phyloP scores from a whole-genome alignment of 1,140 invertebrate species.

The Dendrolimus punctatus region DNA sequence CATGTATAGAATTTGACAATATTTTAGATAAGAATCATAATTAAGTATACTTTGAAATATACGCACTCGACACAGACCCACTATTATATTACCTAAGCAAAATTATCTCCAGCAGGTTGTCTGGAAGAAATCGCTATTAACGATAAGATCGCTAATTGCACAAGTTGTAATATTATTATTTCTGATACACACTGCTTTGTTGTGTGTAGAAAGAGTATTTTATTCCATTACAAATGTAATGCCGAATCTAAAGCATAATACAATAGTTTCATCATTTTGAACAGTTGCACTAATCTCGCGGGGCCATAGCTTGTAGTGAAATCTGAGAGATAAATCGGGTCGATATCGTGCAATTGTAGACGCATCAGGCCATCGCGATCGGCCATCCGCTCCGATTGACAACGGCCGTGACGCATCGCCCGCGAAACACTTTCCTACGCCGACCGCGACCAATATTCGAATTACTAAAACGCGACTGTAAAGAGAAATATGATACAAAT shows the following conservation, averaged over 20 bases:
- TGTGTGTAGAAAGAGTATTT: no score
- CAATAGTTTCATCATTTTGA: constrained; percentile 13
- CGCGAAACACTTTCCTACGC: constrained; percentile 27
- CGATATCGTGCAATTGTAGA: constrained; percentile 50
- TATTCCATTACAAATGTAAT: no score
- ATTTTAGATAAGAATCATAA: no score
- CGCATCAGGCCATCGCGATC: constrained; percentile 32
- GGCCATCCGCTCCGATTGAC: constrained; percentile 52
- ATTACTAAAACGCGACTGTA: constrained; percentile 28
- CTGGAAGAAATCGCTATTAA: no score
- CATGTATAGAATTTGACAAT: no score
- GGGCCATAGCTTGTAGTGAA: constrained; percentile 17
- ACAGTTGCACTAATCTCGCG: constrained; percentile 16
- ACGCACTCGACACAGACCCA: no score
- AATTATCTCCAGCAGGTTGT: no score
- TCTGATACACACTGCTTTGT: no score
- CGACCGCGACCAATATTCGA: constrained; percentile 40
- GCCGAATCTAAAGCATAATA: constrained; percentile 2
- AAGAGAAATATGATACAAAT: constrained; percentile 25
- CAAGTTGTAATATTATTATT: no score
- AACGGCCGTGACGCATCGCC: constrained; percentile 48
- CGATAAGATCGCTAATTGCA: no score
- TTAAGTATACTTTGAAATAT: no score
- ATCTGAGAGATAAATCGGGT: constrained; percentile 31
- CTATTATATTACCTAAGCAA: no score